A percentile compares a stretch with the other conserved stretches of the same genome.
phyloP scores from a whole-genome alignment of 2,888 invertebrate genomes.

The Agrilus mali region DNA sequence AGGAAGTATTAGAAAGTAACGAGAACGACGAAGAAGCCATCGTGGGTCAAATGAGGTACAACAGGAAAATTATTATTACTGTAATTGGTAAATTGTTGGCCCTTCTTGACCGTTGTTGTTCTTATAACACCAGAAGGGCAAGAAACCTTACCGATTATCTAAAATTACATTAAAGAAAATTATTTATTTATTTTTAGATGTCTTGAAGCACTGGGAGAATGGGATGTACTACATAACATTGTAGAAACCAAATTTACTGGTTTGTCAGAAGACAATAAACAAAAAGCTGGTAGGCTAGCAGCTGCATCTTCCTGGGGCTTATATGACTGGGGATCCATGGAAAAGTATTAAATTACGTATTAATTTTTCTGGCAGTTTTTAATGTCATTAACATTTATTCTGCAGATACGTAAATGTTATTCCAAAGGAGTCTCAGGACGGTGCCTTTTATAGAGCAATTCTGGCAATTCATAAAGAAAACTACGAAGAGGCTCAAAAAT shows the following conservation, averaged over 20 bases:
- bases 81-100: background rate
- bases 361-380: background rate
- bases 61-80: no score
- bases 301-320: constrained; percentile 94
- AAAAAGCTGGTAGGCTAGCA: constrained; percentile 76
- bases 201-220: constrained; percentile 93
- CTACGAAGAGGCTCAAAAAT: constrained; percentile 52
- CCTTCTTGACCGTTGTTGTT: background rate
- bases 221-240: constrained; percentile 74
- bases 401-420: constrained; percentile 61
- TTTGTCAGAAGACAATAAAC: constrained; percentile 42
- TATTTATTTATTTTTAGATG: constrained; percentile 33
- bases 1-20: constrained; percentile 54
- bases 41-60: constrained; percentile 75
- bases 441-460: constrained; percentile 90
- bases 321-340: constrained; percentile 89
- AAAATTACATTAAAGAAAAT: no score
- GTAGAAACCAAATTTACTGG: constrained; percentile 66
- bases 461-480: constrained; percentile 75
- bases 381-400: background rate
- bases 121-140: background rate
- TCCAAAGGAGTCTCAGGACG: constrained; percentile 88
- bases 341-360: constrained; percentile 41
- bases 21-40: constrained; percentile 61
- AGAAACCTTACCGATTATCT: background rate